Conservation (phyloP, 2,797 vertebrate genomes). For the Lophius americanus region DNA sequence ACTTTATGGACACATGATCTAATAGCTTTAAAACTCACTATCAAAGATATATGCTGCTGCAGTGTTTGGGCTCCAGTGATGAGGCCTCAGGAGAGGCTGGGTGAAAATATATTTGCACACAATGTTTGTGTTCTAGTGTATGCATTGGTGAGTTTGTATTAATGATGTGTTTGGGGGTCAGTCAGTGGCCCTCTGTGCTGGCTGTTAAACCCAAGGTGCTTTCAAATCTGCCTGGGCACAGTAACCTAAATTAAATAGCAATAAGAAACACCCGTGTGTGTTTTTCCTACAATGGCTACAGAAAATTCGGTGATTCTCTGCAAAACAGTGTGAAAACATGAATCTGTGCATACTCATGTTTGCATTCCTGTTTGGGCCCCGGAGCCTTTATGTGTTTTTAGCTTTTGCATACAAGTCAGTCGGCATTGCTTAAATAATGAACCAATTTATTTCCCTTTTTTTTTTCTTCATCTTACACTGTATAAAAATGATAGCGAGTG, state of each 20-base stretch:
- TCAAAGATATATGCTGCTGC: conserved; percentile 72
- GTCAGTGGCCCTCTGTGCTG: conserved; percentile 39
- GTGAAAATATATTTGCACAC: conserved; percentile 37
- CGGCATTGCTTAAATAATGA: conserved; percentile 42
- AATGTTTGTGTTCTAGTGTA: conserved; percentile 24
- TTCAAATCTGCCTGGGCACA: conserved; percentile 36
- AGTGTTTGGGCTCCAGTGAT: conserved; percentile 67
- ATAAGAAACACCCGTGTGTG: conserved; percentile 50
- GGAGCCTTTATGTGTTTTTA: conserved; percentile 50
- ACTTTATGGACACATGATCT: conserved; percentile 66
- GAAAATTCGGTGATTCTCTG: conserved; percentile 53
- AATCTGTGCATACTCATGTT: conserved; percentile 48
- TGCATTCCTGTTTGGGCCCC: conserved; percentile 52
- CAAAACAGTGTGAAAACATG: conserved; percentile 48
- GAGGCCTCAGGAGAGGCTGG: conserved; percentile 66
- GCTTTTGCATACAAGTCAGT: conserved; percentile 44
- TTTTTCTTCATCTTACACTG: conserved; percentile 28
- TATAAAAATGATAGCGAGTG: conserved; percentile 45
- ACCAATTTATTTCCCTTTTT: conserved; percentile 19
- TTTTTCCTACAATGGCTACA: conserved; percentile 48
- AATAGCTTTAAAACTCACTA: conserved; percentile 70
- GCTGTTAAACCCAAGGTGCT: conserved; percentile 49
- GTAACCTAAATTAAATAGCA: conserved; percentile 54
- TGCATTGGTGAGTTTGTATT: conserved; percentile 11
- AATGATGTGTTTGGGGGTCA: conserved; percentile 46